Base-by-base conservation (phyloP, 30 jellyfish, hydroid and myxozoan genomes). In the Cassiopea xamachana region DNA sequence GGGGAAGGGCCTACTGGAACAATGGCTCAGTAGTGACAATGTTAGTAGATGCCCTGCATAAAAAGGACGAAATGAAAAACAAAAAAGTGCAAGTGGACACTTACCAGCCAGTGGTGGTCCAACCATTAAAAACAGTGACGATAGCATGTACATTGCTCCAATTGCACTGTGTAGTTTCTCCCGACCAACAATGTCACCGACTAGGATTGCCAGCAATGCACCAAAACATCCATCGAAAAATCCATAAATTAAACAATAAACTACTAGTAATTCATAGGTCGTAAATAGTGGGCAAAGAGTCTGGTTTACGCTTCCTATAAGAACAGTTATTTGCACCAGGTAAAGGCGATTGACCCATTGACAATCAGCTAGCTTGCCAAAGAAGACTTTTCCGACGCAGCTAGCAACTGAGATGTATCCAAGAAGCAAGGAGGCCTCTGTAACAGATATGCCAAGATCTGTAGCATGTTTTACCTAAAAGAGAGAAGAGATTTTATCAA, bases 101-200 rank as follows among this genome's bases (percentile, higher is more conserved):
- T 49, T 46, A 90, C 97, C 97, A 73, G 97, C 97, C 2, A 90
- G 73, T 48, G 97, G 97, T 16, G 97, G 97, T 27, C 97, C 97
- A 70, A 83, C 83, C 91, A 90, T 82, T 79, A 81, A 13, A 55
- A 90, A 90, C 18, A 79, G 84, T 13, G 97, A 83, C 62, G 97
- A 82, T 15, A 90, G 77, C 79, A 81, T 48, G 75, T 90, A 90
- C 93, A 90, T 77, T 9, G 90, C 90, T 7, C 97, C 97, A 67
- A 90, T 82, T 68, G 93, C 97, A 47, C 75, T 81, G 72, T 78
- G 87, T 12, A 90, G 86, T 13, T 90, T 83, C 48, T 84, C 90
- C 39, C 79, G 74, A 16, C 93, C 93, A 49, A 90, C 97, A 8
- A 90, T 84, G 59, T 90, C 97, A 0, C 89, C 97, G 46, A 84